Percentiles rank a stretch among this genome's conserved stretches.
phyloP scores from a whole-genome alignment of 2,888 invertebrate species.

The Cantharis nigra region DNA sequence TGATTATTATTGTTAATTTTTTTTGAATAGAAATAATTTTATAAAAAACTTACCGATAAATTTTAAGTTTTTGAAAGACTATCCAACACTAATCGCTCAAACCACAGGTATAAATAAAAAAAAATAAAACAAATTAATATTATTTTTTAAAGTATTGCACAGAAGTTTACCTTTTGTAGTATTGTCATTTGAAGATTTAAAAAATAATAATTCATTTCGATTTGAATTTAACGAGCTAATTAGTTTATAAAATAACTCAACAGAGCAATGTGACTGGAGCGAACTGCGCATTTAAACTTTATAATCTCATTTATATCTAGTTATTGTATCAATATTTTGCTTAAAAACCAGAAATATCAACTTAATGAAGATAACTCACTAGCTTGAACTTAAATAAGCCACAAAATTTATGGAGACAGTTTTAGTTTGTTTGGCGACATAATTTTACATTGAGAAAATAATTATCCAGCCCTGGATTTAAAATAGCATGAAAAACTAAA shows the following conservation, averaged over 20 bases:
- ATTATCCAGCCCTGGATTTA: not conserved
- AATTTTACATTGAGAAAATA: not conserved
- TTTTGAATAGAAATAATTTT: not conserved
- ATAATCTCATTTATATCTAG: slow-evolving; percentile 4
- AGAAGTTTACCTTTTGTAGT: not conserved
- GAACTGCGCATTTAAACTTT: slow-evolving; percentile 5
- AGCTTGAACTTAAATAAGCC: not conserved
- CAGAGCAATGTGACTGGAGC: not conserved
- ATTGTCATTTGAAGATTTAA: not conserved
- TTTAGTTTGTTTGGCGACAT: not conserved
- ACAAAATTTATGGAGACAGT: not conserved
- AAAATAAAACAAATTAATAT: not conserved
- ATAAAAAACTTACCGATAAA: not conserved
- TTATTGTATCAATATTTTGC: slow-evolving; percentile 13
- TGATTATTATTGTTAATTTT: not conserved
- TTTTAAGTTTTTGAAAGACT: not conserved
- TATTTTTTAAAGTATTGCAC: not conserved
- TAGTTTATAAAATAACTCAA: not conserved
- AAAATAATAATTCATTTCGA: not conserved
- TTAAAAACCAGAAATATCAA: slow-evolving; percentile 3
- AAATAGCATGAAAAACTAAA: not conserved
- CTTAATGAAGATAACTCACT: not conserved
- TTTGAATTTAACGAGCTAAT: not conserved
- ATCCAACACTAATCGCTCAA: not conserved
- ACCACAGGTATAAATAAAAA: not conserved